Evolutionary conservation across 2,797 vertebrate species (phyloP).

Genomic region (Arrhamphus sclerolepis): DNA sequence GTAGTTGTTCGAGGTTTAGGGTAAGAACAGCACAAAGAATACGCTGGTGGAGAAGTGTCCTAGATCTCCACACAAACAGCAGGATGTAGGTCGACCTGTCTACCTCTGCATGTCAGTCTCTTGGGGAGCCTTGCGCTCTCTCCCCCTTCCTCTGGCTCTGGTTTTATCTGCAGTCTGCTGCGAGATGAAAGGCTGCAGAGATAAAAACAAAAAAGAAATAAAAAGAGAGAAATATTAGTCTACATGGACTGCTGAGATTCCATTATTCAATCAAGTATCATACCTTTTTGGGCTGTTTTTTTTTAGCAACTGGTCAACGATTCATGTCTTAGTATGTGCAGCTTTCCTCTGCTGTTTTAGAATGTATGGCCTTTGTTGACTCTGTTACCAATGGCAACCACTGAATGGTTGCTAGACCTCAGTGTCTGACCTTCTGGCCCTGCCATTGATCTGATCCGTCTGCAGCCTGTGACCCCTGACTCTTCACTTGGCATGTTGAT

Average conservation of each 20-base stretch:
- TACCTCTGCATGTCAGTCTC: constrained; percentile 72
- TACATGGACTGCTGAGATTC: constrained; percentile 19
- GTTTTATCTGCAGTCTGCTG: constrained; percentile 50
- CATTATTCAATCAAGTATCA: constrained; percentile 11
- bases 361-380: constrained; percentile 62
- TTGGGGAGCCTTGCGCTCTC: constrained; percentile 57
- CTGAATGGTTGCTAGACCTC: constrained; percentile 55
- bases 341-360: constrained; percentile 42
- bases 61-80: constrained; percentile 63
- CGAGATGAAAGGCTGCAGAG: constrained; percentile 71
- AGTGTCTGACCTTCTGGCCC: constrained; percentile 73
- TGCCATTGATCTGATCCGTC: constrained; percentile 75
- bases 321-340: constrained; percentile 28
- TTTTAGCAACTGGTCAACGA: constrained; percentile 28
- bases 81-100: constrained; percentile 80
- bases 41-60: constrained; percentile 56
- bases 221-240: constrained; percentile 60
- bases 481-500: constrained; percentile 47
- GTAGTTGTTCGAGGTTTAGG: constrained; percentile 40
- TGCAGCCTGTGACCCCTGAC: constrained; percentile 73
- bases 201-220: constrained; percentile 62
- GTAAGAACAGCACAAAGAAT: constrained; percentile 29
- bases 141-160: constrained; percentile 32
- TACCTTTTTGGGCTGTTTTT: background rate
- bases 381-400: constrained; percentile 64